Evolutionary conservation across 2,113 vertebrate species (phyloP), one percentile per base, ranked within the genome.

Genomic region (Gorilla gorilla): DNA sequence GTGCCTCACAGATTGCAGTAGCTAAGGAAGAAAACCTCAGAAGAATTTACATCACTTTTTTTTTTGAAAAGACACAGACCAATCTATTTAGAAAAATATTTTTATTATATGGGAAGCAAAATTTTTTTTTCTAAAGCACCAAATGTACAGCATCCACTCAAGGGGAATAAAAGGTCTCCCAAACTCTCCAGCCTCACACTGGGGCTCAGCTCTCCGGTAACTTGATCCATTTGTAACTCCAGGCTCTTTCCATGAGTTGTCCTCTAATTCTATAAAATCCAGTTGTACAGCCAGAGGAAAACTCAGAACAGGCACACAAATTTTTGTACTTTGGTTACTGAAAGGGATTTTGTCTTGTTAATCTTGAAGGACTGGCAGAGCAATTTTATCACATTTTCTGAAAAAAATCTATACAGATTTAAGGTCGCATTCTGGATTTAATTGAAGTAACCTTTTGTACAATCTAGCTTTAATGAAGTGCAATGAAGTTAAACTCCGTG

Each of bases 381-480:
- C 97, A 98, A 99, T 99, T 99, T 98, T 98, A 98, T 97, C 98
- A 98, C 96, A 97, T 98, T 99, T 98, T 98, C 98, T 97, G 68
- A 48, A 61, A 89, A 96, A 98, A 99, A 98, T 98, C 98, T 96
- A 97, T 98, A 98, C 97, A 99, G 98, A 99, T 98, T 99, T 99
- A 98, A 98, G 98, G 98, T 98, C 64, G 0, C 92, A 97, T 98
- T 99, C 98, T 98, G 98, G 98, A 98, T 99, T 99, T 99, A 99
- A 99, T 99, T 99, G 99, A 99, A 98, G 98, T 99, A 99, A 99
- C 99, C 98, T 99, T 99, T 99, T 98, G 99, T 98, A 98, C 98
- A 99, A 99, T 99, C 98, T 97, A 97, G 95, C 97, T 99, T 99
- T 99, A 99, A 99, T 99, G 99, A 99, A 99, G 98, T 99, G 98